phyloP scores from a whole-genome alignment of 1,140 invertebrate species.

The Leptopilina boulardi region DNA sequence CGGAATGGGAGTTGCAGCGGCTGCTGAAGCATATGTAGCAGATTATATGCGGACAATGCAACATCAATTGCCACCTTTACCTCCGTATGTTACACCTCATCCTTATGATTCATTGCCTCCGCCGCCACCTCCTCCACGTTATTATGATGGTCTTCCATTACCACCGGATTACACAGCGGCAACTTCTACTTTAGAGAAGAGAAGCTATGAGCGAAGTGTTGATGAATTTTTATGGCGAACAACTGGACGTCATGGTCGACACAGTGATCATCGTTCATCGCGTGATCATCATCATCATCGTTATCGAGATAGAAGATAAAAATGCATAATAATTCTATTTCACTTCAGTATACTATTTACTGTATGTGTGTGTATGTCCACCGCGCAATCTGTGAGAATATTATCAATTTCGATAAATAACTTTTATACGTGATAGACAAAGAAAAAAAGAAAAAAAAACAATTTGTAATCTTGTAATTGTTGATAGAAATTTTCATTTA shows the following conservation, averaged over 20 bases:
- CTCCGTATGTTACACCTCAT: constrained; percentile 81
- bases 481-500: constrained; percentile 9
- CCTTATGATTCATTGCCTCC: constrained; percentile 84
- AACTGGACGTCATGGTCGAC: constrained; percentile 66
- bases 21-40: constrained; percentile 85
- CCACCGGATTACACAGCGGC: constrained; percentile 78
- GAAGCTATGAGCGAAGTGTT: constrained; percentile 91
- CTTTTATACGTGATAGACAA: constrained; percentile 32
- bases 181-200: constrained; percentile 81
- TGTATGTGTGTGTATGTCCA: no score
- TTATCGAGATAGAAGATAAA: constrained; percentile 74
- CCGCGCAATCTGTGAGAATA: constrained; percentile 17
- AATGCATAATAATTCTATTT: constrained; percentile 34
- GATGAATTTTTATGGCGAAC: constrained; percentile 94
- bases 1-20: constrained; percentile 77
- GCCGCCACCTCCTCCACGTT: constrained; percentile 84
- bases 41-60: constrained; percentile 90
- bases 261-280: constrained; percentile 70
- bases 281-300: constrained; percentile 73
- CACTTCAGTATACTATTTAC: background rate
- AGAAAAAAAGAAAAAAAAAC: no score
- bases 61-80: constrained; percentile 85
- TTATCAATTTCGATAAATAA: constrained; percentile 5
- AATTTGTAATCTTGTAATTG: constrained; percentile 15
- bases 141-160: constrained; percentile 86